Percentiles rank a stretch among this genome's conserved stretches.
phyloP scores from a whole-genome alignment of 2,113 vertebrate genomes.

The Clarias macrocephalus region DNA sequence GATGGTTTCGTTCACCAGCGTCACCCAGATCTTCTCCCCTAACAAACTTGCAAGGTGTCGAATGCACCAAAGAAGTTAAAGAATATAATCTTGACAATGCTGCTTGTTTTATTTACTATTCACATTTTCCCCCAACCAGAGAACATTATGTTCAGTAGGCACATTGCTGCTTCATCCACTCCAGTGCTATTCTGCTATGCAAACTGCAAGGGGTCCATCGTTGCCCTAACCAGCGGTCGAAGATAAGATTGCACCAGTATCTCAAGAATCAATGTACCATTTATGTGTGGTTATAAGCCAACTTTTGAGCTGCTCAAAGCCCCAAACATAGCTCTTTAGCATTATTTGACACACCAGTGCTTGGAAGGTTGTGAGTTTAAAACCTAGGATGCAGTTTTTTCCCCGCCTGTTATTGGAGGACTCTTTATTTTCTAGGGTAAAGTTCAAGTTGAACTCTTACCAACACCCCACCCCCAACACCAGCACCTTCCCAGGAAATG shows the following conservation, averaged over 20 bases:
- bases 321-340: background rate
- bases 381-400: background rate
- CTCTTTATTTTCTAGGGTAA: slow-evolving; percentile 21
- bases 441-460: slow-evolving; percentile 25
- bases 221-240: background rate
- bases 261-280: background rate
- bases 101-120: background rate
- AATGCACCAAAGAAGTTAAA: background rate
- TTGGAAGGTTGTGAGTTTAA: background rate
- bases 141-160: background rate
- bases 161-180: background rate
- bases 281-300: background rate
- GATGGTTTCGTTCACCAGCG: background rate
- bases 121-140: background rate
- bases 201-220: background rate
- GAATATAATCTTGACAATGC: background rate
- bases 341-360: background rate
- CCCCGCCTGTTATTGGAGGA: background rate
- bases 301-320: background rate
- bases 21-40: background rate
- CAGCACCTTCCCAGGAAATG: background rate
- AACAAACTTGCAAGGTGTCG: background rate
- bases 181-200: background rate
- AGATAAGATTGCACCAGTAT: background rate
- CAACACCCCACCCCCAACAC: background rate